Evolutionary conservation across 2,888 invertebrate species (phyloP).

Genomic region (Ceramica pisi): DNA sequence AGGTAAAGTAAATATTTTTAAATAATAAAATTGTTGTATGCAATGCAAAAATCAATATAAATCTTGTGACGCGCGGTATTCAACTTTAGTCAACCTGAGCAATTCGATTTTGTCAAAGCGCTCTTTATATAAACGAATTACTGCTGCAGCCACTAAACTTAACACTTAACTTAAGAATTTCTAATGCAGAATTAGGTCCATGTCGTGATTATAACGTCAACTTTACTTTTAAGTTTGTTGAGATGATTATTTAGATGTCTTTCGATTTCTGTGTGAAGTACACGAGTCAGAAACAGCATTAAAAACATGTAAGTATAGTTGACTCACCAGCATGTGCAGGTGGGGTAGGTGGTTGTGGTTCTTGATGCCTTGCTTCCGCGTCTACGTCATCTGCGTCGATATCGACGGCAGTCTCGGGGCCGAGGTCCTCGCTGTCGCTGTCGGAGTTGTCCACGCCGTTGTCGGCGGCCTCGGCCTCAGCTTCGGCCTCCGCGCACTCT

Average conservation of each 20-base stretch:
- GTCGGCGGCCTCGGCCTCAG: conserved; percentile 71
- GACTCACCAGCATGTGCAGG: conserved; percentile 90
- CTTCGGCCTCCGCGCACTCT: conserved; percentile 71
- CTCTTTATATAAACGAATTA: no score
- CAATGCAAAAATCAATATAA: no score
- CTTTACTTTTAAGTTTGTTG: background rate
- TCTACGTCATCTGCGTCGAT: conserved; percentile 93
- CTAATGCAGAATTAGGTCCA: background rate
- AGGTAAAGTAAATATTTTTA: no score
- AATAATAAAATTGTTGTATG: no score
- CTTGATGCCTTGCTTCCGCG: conserved; percentile 82
- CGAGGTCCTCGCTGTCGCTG: conserved; percentile 93
- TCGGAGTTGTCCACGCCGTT: conserved; percentile 86
- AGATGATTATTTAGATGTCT: background rate
- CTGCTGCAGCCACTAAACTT: background rate
- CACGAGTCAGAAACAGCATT: background rate
- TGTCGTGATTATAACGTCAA: no score
- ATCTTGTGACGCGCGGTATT: no score
- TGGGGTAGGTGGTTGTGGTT: conserved; percentile 90
- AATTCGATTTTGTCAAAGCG: no score
- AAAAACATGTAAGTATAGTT: background rate
- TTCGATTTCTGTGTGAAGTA: background rate
- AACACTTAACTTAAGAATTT: background rate
- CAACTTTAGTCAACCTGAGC: no score
- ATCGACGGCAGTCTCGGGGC: conserved; percentile 95